A percentile compares a stretch with the other conserved stretches of the same genome.
These are phyloP conservation scores for Anguilla japonica DNA, from an alignment of 2,113 vertebrate genomes.

Conservation along the genomic window DNA sequence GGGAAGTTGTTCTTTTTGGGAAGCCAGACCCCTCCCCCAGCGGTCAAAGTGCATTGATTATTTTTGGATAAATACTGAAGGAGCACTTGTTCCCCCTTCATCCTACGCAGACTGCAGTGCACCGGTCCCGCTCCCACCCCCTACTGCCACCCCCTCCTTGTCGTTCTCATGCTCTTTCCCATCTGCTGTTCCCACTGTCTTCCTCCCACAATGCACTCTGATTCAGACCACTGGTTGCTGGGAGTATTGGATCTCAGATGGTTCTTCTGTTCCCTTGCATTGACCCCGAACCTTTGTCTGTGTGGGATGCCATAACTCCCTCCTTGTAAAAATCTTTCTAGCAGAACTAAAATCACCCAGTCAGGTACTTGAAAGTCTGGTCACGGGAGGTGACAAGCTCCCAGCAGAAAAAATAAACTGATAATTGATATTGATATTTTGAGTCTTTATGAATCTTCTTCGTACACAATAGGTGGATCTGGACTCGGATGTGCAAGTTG, in stretches of 20 bases:
- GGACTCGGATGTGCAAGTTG: not conserved
- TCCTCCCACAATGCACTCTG: conserved; percentile 32
- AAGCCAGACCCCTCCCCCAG: not conserved
- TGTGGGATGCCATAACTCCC: not conserved
- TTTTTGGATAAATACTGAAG: conserved; percentile 28
- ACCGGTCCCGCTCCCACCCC: not conserved
- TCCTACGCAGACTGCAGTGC: conserved; percentile 22
- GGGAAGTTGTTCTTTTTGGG: conserved; percentile 7
- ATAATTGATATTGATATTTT: conserved; percentile 30
- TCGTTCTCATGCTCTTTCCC: conserved; percentile 33
- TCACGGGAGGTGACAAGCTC: conserved; percentile 38
- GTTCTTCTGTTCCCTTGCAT: not conserved
- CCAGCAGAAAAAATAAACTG: conserved; percentile 37
- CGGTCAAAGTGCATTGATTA: conserved; percentile 11
- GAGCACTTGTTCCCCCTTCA: conserved; percentile 23
- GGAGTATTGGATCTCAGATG: not conserved
- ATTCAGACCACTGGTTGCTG: not conserved
- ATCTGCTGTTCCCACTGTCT: conserved; percentile 3
- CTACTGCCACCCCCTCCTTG: not conserved
- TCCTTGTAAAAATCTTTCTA: conserved; percentile 31
- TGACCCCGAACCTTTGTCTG: conserved; percentile 6
- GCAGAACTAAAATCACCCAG: not conserved
- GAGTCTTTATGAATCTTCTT: conserved; percentile 19
- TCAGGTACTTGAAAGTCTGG: conserved; percentile 10
- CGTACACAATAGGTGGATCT: not conserved